phyloP scores from a whole-genome alignment of 2,113 vertebrate species.

The Limanda limanda region DNA sequence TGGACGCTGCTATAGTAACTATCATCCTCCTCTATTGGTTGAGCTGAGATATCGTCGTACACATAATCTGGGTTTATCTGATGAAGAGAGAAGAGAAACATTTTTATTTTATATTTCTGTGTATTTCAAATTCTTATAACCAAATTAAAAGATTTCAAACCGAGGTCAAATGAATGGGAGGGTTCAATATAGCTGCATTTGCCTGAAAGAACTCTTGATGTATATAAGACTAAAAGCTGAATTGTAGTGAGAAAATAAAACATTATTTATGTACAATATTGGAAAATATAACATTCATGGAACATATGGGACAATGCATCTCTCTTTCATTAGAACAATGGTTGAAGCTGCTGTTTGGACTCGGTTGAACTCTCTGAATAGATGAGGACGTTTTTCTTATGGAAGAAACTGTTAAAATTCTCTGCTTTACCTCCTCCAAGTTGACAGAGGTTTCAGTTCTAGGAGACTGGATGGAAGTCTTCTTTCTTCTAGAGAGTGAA shows the following conservation, averaged over 20 bases:
- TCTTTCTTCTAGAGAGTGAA: slow-evolving; percentile 18
- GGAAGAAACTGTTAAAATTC: not conserved
- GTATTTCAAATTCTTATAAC: too few species aligned
- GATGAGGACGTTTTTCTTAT: too few species aligned
- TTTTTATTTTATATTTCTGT: not conserved
- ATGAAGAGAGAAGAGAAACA: not conserved
- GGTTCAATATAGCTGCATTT: too few species aligned
- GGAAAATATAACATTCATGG: too few species aligned
- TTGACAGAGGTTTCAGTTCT: not conserved
- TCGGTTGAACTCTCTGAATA: too few species aligned
- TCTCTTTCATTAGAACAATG: too few species aligned
- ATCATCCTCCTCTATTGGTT: not conserved
- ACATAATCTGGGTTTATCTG: not conserved
- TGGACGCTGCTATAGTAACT: not conserved
- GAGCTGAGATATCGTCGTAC: not conserved
- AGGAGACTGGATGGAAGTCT: not conserved
- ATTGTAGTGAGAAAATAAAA: not conserved
- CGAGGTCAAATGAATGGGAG: not conserved
- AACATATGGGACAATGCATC: too few species aligned
- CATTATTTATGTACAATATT: too few species aligned
- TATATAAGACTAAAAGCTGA: not conserved
- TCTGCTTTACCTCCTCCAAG: slow-evolving; percentile 15
- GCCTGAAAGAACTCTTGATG: too few species aligned
- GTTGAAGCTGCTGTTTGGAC: too few species aligned
- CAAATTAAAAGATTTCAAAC: not conserved